Evolutionary conservation across 2,888 invertebrate species (phyloP), one percentile per base, ranked within the genome.

Genomic region (Megaustenia siamemsis): DNA sequence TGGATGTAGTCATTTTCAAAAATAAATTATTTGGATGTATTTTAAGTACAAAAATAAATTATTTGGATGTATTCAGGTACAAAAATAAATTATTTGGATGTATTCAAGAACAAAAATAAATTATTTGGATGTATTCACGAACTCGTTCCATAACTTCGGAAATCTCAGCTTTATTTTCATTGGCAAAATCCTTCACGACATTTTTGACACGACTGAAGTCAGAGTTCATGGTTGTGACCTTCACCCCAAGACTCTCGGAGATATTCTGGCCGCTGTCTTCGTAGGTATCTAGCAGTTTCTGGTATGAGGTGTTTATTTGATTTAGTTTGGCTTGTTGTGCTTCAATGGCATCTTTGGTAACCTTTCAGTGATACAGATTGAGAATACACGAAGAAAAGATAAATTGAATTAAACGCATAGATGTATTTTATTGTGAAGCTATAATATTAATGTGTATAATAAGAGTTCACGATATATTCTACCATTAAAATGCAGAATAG

Each of bases 141-240:
- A 92, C 92, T 90, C 90, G 90, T 38, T 88, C 88, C 75, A 92
- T 86, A 12, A 90, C 88, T 68, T 90, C 90, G 78, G 89, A 89
- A 35, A 90, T 88, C 73, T 89, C 88, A 21, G 89, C 85, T 45
- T 56, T 60, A 10, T 40, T 56, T 40, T 35, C 32, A n/a, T 38
- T 82, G 60, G 35, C 28, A 43, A 92, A 87, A 53, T 89, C 88
- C 28, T 89, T 88, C 40, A 91, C 88, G 86, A 92, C 80, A 10
- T 90, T 88, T 73, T 90, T 89, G 18, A 93, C 87, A 53, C 88
- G 86, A 71, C 86, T 83, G 92, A 93, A 93, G 88, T 93, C 93
- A 81, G 90, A 86, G 82, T 93, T 92, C 68, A 93, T 89, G 56
- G 83, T 88, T 56, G 89, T 88, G 73, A 93, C 86, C 87, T 91